phyloP scores from a whole-genome alignment of 2,797 vertebrate species.

The Lacerta bilineata region DNA sequence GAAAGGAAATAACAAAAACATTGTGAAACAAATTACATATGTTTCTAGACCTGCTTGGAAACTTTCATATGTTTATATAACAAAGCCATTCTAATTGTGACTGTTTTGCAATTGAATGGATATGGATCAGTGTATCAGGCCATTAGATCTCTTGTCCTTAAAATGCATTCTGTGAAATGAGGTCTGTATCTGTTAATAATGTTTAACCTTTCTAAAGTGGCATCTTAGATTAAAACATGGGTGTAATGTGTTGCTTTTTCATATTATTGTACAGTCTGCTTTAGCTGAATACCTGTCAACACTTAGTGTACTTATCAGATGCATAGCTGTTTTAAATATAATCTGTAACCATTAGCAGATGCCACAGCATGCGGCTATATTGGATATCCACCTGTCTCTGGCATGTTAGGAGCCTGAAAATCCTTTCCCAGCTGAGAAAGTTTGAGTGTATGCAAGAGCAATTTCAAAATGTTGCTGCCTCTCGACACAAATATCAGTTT shows the following conservation, averaged over 20 bases:
- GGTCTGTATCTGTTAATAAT: background rate
- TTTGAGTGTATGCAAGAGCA: background rate
- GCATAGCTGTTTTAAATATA: conserved; percentile 32
- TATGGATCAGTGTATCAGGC: background rate
- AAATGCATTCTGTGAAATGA: conserved; percentile 17
- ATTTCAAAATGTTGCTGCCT: background rate
- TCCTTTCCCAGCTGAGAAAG: conserved; percentile 29
- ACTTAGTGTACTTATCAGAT: conserved; percentile 45
- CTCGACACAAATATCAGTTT: conserved; percentile 30
- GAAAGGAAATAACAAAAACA: background rate
- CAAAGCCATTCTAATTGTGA: background rate
- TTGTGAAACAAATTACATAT: background rate
- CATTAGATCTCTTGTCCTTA: background rate
- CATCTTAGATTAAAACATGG: conserved; percentile 15
- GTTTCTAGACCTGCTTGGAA: conserved; percentile 28
- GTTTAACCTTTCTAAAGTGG: background rate
- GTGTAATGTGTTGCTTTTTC: background rate
- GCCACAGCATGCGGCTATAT: conserved; percentile 3
- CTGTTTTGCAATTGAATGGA: background rate
- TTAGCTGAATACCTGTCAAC: conserved; percentile 44
- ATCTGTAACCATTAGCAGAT: conserved; percentile 50
- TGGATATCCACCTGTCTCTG: conserved; percentile 39
- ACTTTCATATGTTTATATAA: conserved; percentile 13
- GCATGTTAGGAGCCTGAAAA: background rate
- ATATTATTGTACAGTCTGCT: conserved; percentile 25